phyloP scores from a whole-genome alignment of 2,113 vertebrate genomes.

The Variabilichromis moorii region DNA sequence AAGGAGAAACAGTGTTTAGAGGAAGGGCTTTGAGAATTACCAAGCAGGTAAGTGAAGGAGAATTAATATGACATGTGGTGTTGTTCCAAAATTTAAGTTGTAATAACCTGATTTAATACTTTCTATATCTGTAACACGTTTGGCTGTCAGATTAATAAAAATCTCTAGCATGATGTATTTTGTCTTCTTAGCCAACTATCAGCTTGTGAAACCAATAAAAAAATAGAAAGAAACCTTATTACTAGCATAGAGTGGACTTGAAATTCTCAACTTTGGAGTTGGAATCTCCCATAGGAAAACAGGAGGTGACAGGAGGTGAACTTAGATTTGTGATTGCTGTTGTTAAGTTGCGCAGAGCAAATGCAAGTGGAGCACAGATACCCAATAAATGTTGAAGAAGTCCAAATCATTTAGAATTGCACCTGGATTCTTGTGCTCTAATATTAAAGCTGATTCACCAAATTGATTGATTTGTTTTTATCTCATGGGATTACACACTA shows the following conservation, averaged over 20 bases:
- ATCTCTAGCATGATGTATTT: background rate
- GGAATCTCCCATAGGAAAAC: rapidly evolving
- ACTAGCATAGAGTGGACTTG: background rate
- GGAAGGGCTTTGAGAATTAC: background rate
- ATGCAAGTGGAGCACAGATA: background rate
- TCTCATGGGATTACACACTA: background rate
- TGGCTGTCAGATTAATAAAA: background rate
- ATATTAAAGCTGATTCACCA: background rate
- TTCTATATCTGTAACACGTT: background rate
- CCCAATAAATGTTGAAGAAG: background rate
- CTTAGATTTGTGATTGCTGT: background rate
- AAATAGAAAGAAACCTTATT: background rate
- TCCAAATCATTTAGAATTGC: background rate
- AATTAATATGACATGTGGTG: background rate
- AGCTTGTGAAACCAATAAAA: background rate
- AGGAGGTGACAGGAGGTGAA: background rate
- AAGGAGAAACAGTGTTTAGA: background rate
- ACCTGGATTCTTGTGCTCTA: background rate
- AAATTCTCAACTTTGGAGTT: background rate
- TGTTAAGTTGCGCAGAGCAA: background rate
- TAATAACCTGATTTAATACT: background rate
- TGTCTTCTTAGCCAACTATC: background rate
- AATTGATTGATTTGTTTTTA: background rate
- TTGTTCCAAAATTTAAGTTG: background rate
- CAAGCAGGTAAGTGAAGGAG: background rate